phyloP scores from a whole-genome alignment of 2,113 vertebrate genomes.

The Chrysochloris asiatica region DNA sequence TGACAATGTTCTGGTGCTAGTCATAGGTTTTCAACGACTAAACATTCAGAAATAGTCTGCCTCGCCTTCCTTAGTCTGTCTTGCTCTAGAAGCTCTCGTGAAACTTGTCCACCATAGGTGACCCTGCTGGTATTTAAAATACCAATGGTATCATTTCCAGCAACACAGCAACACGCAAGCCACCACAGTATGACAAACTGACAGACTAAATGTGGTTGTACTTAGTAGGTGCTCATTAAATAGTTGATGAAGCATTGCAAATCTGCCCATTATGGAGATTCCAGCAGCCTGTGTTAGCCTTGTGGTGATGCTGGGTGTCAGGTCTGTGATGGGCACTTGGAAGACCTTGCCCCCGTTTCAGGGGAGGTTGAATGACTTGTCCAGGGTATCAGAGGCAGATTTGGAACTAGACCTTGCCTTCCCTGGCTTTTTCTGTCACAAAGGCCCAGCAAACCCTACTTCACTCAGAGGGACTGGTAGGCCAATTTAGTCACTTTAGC shows the following conservation, averaged over 20 bases:
- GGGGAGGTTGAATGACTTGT: neutral
- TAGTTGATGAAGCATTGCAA: neutral
- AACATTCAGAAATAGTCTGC: no score
- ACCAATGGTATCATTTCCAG: no score
- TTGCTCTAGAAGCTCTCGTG: no score
- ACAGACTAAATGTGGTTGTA: neutral
- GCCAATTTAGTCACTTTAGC: neutral
- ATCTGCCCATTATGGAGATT: accelerated
- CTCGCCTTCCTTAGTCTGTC: no score
- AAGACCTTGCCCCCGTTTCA: neutral
- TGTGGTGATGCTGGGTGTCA: neutral
- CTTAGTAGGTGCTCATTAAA: neutral
- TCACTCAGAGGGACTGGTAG: neutral
- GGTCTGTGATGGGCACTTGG: no score
- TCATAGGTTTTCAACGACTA: no score
- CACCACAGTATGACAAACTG: no score
- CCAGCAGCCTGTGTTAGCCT: neutral
- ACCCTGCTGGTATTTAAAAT: no score
- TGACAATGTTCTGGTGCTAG: no score
- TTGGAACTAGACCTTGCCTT: neutral
- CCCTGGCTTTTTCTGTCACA: neutral
- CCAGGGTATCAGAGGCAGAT: neutral
- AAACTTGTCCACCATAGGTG: no score
- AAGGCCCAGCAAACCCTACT: neutral
- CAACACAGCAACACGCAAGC: no score